Base-by-base conservation (phyloP, 2,888 invertebrate genomes). In the Melieria crassipennis region DNA sequence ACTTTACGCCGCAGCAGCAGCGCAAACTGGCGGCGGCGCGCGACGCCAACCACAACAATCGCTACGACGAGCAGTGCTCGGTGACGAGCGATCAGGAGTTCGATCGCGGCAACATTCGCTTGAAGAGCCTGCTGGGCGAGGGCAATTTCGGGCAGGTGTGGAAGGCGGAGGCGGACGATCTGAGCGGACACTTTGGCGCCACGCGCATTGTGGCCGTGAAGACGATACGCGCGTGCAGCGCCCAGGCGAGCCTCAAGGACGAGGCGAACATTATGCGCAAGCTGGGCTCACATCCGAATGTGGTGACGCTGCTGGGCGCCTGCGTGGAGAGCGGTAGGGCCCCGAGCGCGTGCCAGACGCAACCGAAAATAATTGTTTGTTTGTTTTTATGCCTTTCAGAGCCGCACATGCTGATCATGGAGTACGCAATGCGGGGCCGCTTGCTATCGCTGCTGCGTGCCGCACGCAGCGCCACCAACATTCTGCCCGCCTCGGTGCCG, bases 81-180 rank as follows among this genome's bases (percentile, higher is more conserved):
- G 78, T 86, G 62, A 79, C 82, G 55, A 85, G 84, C 55, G 79
- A 80, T 69, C 84, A 84, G 90, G 94, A 94, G 83, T 94, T 94
- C 81, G 93, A 94, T 0, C 89, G 94, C 75, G 91, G 91, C 75
- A 93, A 94, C 79, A 88, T 95, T 62, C 89, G 93, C 57, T 87
- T 95, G 69, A 93, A 94, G 81, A 94, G 94, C 30, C 89, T 94
- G 66, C 87, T 95, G 45, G 95, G 94, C 7, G 93, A 95, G 86
- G 94, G 95, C 50, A 94, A 94, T 85, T 95, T 95, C 84, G 95
- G 95, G 43, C 93, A 93, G 90, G 94, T 94, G 16, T 94, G 94
- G 93, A 93, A 94, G 86, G 94, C 94, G 4, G 93, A 94, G 85
- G 94, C 94, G 0, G 93, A 94, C 78, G 93, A 94, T 80, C 87